Evolutionary conservation across 2,888 invertebrate species (phyloP).

Genomic region (Melanotus villosus): DNA sequence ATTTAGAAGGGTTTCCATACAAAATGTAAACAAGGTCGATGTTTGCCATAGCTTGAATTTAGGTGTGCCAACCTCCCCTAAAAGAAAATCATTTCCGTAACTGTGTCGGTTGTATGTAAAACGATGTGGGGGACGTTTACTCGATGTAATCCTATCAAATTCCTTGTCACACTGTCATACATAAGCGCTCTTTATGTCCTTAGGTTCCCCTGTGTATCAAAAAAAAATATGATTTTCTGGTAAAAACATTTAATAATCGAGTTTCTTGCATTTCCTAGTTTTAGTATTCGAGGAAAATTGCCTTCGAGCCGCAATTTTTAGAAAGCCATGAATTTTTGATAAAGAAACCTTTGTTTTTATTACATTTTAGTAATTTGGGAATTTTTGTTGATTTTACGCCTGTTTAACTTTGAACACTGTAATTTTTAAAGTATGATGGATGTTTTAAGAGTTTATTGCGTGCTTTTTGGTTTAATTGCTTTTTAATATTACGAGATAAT

Average conservation of each 20-base stretch:
- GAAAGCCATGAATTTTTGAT: neutral
- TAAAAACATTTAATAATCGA: slow-evolving; percentile 14
- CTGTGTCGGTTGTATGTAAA: slow-evolving; percentile 10
- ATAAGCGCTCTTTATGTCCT: slow-evolving; percentile 18
- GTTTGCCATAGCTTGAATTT: too few species aligned
- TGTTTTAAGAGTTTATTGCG: slow-evolving; percentile 10
- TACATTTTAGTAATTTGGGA: too few species aligned
- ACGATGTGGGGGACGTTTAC: slow-evolving; percentile 20
- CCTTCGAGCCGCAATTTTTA: neutral
- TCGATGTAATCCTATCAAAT: slow-evolving; percentile 19
- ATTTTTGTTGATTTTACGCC: too few species aligned
- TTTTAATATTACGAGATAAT: slow-evolving; percentile 27
- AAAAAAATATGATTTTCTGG: slow-evolving; percentile 16
- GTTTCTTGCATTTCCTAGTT: neutral
- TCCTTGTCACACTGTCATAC: slow-evolving; percentile 17
- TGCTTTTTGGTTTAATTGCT: slow-evolving; percentile 11
- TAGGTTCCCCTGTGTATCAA: neutral
- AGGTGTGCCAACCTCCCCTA: too few species aligned
- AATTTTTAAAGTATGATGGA: neutral
- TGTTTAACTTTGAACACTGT: too few species aligned
- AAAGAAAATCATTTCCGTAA: slow-evolving; percentile 9
- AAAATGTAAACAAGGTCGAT: too few species aligned
- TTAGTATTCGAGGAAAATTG: neutral
- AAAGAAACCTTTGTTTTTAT: neutral
- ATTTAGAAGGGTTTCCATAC: too few species aligned